Evolutionary conservation across 2,888 invertebrate species (phyloP), one percentile per base, ranked within the genome.

Genomic region (Geophilus truncorum): DNA sequence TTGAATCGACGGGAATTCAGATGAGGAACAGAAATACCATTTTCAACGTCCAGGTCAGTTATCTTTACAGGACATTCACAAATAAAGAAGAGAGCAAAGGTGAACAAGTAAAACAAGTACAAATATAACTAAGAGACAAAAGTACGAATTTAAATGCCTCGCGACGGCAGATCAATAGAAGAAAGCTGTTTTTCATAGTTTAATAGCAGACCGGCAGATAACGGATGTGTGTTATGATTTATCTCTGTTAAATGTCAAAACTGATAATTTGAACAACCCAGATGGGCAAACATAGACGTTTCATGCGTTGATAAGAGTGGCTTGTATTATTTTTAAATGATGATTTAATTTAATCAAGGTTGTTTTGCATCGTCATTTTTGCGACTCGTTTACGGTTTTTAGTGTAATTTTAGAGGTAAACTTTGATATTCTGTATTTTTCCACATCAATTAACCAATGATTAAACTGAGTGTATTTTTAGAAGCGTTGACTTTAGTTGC

Each of bases 181-280:
- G 28, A 25, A 70, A 25, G 70, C 70, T 70, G 70, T 70, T 70
- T 70, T 25, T 70, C 1, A 62, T 70, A 70, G 10, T 70, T 28
- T 10, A 25, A 70, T 70, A 25, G 70, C 70, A 70, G 70, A 70
- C 70, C 70, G 28, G 70, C 70, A 25, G 70, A 70, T 70, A 70
- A 70, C 25, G 28, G 70, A 70, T 70, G 25, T 70, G 51, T 51
- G 51, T 28, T 28, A 25, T 70, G 51, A 51, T 70, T 70, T 70
- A 70, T 70, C 70, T 70, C 70, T 70, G 70, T n/a, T 15, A 70
- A 70, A 28, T 70, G 70, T 70, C 70, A 70, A 25, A 70, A 70
- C 28, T 70, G 70, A 70, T 70, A 70, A 28, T 70, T 70, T 70
- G 12, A 70, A 70, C 70, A 70, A 70, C 25, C 70, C 70, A 70